A percentile compares a stretch with the other conserved stretches of the same genome.
phyloP scores from a whole-genome alignment of 1,140 invertebrate genomes.

The Drosophila biarmipes region DNA sequence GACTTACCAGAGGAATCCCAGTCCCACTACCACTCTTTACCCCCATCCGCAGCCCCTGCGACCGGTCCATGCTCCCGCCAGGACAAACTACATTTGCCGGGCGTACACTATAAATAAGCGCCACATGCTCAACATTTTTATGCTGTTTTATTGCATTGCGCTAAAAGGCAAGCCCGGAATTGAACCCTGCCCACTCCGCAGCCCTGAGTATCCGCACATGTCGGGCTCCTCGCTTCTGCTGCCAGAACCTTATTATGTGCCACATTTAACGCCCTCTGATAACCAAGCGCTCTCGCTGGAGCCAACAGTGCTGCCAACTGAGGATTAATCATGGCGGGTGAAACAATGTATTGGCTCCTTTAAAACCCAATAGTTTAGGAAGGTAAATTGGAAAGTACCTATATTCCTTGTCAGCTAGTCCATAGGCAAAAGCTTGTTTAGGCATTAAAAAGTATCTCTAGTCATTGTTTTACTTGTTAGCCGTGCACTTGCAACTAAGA shows the following conservation, averaged over 20 bases:
- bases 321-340: background rate
- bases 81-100: conserved; percentile 37
- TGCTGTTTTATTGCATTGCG: conserved; percentile 79
- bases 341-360: too few species aligned
- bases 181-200: conserved; percentile 24
- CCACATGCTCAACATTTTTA: conserved; percentile 80
- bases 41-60: background rate
- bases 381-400: too few species aligned
- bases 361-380: too few species aligned
- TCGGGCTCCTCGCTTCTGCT: conserved; percentile 13
- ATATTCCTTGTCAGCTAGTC: too few species aligned
- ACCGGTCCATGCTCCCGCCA: background rate
- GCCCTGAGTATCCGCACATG: conserved; percentile 6
- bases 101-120: conserved; percentile 68
- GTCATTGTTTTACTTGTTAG: too few species aligned
- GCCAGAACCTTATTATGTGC: conserved; percentile 76
- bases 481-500: too few species aligned
- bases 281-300: conserved; percentile 25
- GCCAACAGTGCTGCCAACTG: conserved; percentile 13
- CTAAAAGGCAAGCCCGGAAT: conserved; percentile 64
- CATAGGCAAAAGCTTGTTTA: too few species aligned
- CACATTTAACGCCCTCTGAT: conserved; percentile 76
- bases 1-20: conserved; percentile 1
- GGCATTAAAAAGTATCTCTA: too few species aligned
- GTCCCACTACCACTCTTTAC: too few species aligned